These are phyloP conservation scores for Zaprionus nigranus DNA, from an alignment of 1,140 invertebrate species.

Conservation along the genomic window DNA sequence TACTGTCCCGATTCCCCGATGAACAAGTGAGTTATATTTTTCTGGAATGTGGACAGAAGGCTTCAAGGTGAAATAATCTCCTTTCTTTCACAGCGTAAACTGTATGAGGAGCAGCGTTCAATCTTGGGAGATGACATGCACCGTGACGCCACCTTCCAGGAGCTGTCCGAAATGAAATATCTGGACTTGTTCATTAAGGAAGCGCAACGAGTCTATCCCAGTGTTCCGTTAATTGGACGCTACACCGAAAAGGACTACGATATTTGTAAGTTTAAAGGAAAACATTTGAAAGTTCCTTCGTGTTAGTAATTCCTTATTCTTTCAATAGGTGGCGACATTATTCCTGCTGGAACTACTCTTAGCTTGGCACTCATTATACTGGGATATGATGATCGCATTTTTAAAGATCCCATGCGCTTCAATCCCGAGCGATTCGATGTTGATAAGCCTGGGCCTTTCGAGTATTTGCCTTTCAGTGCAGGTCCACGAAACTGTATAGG, in stretches of 20 bases:
- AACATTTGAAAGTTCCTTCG: background rate
- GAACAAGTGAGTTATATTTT: conserved; percentile 67
- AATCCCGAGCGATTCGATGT: conserved; percentile 90
- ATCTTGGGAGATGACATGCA: conserved; percentile 85
- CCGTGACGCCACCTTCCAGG: conserved; percentile 85
- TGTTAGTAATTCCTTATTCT: no score
- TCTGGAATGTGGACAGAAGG: background rate
- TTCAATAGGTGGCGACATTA: conserved; percentile 56
- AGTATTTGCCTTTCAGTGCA: conserved; percentile 87
- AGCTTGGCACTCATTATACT: conserved; percentile 57
- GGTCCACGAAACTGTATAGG: conserved; percentile 81
- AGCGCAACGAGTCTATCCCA: conserved; percentile 87
- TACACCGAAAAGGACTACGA: conserved; percentile 64
- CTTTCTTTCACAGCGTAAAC: conserved; percentile 82
- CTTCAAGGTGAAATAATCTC: background rate
- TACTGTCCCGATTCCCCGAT: conserved; percentile 72
- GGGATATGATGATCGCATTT: conserved; percentile 84
- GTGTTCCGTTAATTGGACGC: conserved; percentile 88
- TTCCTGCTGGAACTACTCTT: conserved; percentile 63
- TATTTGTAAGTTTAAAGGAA: conserved; percentile 52
- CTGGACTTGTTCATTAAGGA: conserved; percentile 89
- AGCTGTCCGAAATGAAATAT: conserved; percentile 88
- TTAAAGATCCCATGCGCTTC: conserved; percentile 90
- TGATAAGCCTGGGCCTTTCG: conserved; percentile 84
- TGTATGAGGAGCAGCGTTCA: conserved; percentile 85